Evolutionary conservation across 2,797 vertebrate genomes (phyloP), one percentile per base, ranked within the genome.

Genomic region (Odontamblyopus rebecca): DNA sequence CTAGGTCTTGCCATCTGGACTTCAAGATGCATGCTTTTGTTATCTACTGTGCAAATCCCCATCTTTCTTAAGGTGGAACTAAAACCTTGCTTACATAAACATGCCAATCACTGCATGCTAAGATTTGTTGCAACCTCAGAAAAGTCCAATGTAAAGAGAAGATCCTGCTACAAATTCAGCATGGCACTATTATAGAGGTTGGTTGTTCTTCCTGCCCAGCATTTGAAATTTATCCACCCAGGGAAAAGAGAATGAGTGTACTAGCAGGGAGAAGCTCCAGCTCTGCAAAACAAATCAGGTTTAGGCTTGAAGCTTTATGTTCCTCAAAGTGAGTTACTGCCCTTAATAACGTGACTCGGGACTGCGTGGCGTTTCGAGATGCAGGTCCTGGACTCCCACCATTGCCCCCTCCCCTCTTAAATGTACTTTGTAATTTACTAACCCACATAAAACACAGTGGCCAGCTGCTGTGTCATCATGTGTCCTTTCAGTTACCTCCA

Each of bases 381-480:
- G 15, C 54, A 12, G 67, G 50, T 72, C 76, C 76, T 26, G 73
- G 64, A 80, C 60, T 35, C 44, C 23, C 26, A 73, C 63, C 30
- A 19, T 2, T 30, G 68, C 76, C 69, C 72, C 61, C 78, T 69
- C 74, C n/a, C 78, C 61, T 61, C 70, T 68, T 70, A 82, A 81
- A 80, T 69, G 84, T 38, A 72, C 67, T 63, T 67, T 54, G 72
- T 85, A 82, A 89, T 89, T 85, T 82, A 85, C 71, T 72, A 35
- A 73, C 72, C 62, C 73, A 51, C 9, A 66, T 78, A 71, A 71
- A 85, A 79, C 82, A 76, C 30, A 1, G 53, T 70, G 84, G 82
- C 85, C 75, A 71, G 77, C 69, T 82, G 83, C 80, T 75, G 75
- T 85, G 80, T 85, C 86, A 83, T 85, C 77, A 75, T 61, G 63